These are phyloP conservation scores for Rhinella marina DNA, from an alignment of 2,797 vertebrate genomes.

Conservation along the genomic window DNA sequence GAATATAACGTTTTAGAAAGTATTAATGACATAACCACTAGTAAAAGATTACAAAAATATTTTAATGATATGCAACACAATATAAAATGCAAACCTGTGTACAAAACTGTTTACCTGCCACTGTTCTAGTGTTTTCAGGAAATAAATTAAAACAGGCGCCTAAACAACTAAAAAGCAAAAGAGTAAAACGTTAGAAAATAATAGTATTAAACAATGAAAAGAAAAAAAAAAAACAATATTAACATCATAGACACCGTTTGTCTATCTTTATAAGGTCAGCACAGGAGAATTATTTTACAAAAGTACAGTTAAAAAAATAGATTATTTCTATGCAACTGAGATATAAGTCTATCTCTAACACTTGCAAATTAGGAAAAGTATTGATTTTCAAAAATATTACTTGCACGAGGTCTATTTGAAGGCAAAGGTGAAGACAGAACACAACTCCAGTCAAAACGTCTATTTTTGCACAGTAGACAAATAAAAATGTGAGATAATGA, in stretches of 20 bases:
- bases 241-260: background rate
- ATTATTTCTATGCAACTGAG: conserved; percentile 28
- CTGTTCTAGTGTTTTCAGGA: conserved; percentile 56
- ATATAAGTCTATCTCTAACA: conserved; percentile 33
- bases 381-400: conserved; percentile 2
- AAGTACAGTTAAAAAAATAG: conserved; percentile 34
- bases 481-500: background rate
- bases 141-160: conserved; percentile 51
- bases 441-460: background rate
- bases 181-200: background rate
- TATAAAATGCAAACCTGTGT: conserved; percentile 50
- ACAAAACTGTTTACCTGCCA: conserved; percentile 50
- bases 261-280: conserved; percentile 8
- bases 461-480: background rate
- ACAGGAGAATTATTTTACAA: conserved; percentile 19
- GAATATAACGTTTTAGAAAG: no score
- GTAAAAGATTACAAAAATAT: conserved; percentile 60
- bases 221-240: background rate
- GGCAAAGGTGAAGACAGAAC: background rate
- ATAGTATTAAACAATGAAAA: background rate
- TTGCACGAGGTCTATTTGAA: background rate
- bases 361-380: conserved; percentile 13
- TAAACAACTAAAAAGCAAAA: conserved; percentile 40
- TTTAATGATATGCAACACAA: conserved; percentile 54
- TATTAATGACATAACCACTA: background rate